Conservation (phyloP, 2,888 invertebrate species). For the Slavum lentiscoides region DNA sequence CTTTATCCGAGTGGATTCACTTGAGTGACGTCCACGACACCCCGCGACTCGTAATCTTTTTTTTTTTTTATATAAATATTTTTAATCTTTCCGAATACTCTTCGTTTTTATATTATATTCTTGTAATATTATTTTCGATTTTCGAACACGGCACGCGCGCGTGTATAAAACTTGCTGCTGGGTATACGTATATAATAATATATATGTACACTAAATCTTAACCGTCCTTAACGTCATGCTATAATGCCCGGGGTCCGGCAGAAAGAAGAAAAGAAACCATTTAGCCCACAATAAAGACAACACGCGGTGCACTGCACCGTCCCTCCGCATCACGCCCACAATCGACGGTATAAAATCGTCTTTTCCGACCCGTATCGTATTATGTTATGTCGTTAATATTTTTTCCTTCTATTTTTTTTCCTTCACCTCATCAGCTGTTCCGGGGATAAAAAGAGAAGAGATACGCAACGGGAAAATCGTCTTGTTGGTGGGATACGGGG, state of each 20-base stretch:
- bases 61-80: too few species aligned
- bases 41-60: too few species aligned
- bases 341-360: slow-evolving; percentile 13
- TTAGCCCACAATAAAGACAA: slow-evolving; percentile 44
- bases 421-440: neutral
- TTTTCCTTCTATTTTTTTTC: slow-evolving; percentile 16
- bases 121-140: too few species aligned
- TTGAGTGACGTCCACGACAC: too few species aligned
- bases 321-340: too few species aligned
- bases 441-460: slow-evolving; percentile 12
- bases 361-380: slow-evolving; percentile 19
- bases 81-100: too few species aligned
- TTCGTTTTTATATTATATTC: too few species aligned
- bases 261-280: slow-evolving; percentile 12
- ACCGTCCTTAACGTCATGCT: neutral
- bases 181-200: too few species aligned
- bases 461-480: neutral
- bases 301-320: neutral
- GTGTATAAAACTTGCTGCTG: too few species aligned
- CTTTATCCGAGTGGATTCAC: too few species aligned
- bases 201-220: slow-evolving; percentile 22
- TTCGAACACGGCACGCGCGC: too few species aligned
- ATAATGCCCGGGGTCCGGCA: slow-evolving; percentile 29
- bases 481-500: neutral
- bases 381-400: slow-evolving; percentile 45